Evolutionary conservation across 1,140 invertebrate genomes (phyloP), one percentile per base, ranked within the genome.

Genomic region (Drosophila teissieri): DNA sequence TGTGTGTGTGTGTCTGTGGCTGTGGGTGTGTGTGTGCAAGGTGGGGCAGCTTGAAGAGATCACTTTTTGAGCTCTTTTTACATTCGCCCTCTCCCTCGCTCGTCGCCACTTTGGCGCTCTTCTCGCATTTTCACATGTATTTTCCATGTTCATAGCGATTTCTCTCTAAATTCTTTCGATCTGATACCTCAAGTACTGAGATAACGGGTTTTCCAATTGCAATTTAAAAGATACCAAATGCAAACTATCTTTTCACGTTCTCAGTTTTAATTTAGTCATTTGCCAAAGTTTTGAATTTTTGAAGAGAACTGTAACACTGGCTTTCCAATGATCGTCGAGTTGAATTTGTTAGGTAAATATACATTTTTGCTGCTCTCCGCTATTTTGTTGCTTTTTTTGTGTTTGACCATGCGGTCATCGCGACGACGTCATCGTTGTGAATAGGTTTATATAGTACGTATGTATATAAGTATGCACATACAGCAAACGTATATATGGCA

Each of bases 391-490:
- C 24, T 54, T 52, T 36, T 51, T n/a, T 52, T 54, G 39, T 45
- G 19, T 24, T 24, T 69, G 55, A 45, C 73, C 80, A 84, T 84
- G 76, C 52, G 75, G 78, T 81, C 78, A 80, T 80, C 78, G 51
- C 57, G 19, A 39, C 27, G 64, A 74, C 82, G 78, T 86, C 82
- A 85, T 85, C 82, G 81, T 86, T 80, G 68, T 48, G 61, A 55
- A 74, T 85, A 69, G 64, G 31, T 10, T 31, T 31, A 31, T 31
- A 31, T 31, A 31, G 5, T 27, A 27, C 5, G 24, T 5, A 27
- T 7, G 7, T 27, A 27, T 6, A 6, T 27, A 27, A 4, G 6
- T 27, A 27, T 6, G 2, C 6, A 6, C 24, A 27, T 27, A 7
- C 68, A 19, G 19, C 19, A 19, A 19, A 39, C 51, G 64, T 61